Base-by-base conservation (phyloP, 2,888 invertebrate genomes). In the Hipparchia sbordonii region DNA sequence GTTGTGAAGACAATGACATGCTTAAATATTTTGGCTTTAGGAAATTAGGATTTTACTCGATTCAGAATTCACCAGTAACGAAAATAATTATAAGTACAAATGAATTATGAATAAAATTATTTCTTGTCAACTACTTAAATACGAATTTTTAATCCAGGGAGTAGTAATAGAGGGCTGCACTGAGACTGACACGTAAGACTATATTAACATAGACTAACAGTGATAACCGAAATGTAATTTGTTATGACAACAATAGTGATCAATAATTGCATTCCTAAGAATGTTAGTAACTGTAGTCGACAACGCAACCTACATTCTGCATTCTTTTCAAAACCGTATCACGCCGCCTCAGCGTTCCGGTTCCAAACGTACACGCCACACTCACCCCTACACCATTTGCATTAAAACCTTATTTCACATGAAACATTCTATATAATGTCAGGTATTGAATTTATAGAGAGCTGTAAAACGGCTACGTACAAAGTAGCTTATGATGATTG, bases 241-340 rank as follows among this genome's bases (percentile, higher is more conserved):
- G 73, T 79, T 79, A 77, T 82, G 84, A 87, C 82, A 88, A 89
- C 88, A 91, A 91, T 89, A 86, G 87, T 81, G 83, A 89, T 89
- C 86, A 76, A 60, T 71, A 72, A 79, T 79, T 88, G 87, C 90
- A 88, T 89, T 88, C 89, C 88, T 86, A 83, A 87, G 86, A 89
- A 86, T 87, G 88, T 82, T 88, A 81, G 88, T 90, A 91, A 92
- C 93, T 89, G 92, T 91, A 89, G 90, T 91, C 90, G 84, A 87
- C 87, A 88, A 85, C 88, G 89, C 91, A 93, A 92, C 93, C 93
- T 91, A 92, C 92, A 93, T 93, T 92, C 90, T 84, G 90, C 92
- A 93, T 93, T 93, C 93, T 93, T 93, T 92, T 90, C 89, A 89
- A 92, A 93, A 92, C 92, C 91, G 93, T 93, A 93, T 91, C 92